A percentile compares a stretch with the other conserved stretches of the same genome.
Conservation (phyloP, 2,797 vertebrate genomes). For the Darevskia mixta region DNA sequence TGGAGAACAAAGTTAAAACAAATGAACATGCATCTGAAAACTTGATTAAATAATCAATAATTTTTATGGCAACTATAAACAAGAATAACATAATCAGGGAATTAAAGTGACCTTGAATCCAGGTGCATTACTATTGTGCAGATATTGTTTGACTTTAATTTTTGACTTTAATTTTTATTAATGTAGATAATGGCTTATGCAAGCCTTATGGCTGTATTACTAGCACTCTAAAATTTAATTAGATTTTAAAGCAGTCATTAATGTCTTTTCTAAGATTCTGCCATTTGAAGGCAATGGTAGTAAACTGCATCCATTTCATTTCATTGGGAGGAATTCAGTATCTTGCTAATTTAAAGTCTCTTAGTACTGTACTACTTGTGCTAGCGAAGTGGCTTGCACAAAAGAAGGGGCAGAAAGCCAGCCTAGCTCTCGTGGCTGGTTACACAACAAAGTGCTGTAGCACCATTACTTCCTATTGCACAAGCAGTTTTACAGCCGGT, state of each 20-base stretch:
- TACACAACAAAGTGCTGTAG: too few species aligned
- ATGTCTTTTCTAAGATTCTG: slow-evolving; percentile 77
- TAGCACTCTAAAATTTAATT: slow-evolving; percentile 82
- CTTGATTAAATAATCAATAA: slow-evolving; percentile 66
- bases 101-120: slow-evolving; percentile 76
- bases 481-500: too few species aligned
- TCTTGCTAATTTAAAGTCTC: too few species aligned
- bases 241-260: slow-evolving; percentile 78
- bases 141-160: slow-evolving; percentile 78
- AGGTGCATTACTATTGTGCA: slow-evolving; percentile 66
- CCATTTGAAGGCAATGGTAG: slow-evolving; percentile 71
- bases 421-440: too few species aligned
- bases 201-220: slow-evolving; percentile 78
- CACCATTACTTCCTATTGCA: too few species aligned
- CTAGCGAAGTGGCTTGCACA: too few species aligned
- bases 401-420: too few species aligned
- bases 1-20: slow-evolving; percentile 41
- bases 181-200: slow-evolving; percentile 80
- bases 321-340: slow-evolving; percentile 39
- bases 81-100: slow-evolving; percentile 58
- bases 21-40: slow-evolving; percentile 39
- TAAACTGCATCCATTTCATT: slow-evolving; percentile 79
- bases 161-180: slow-evolving; percentile 83
- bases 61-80: slow-evolving; percentile 62
- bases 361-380: too few species aligned